Percentiles rank a stretch among this genome's conserved stretches.
Conservation (phyloP, 2,888 invertebrate genomes). For the Erynnis tages region DNA sequence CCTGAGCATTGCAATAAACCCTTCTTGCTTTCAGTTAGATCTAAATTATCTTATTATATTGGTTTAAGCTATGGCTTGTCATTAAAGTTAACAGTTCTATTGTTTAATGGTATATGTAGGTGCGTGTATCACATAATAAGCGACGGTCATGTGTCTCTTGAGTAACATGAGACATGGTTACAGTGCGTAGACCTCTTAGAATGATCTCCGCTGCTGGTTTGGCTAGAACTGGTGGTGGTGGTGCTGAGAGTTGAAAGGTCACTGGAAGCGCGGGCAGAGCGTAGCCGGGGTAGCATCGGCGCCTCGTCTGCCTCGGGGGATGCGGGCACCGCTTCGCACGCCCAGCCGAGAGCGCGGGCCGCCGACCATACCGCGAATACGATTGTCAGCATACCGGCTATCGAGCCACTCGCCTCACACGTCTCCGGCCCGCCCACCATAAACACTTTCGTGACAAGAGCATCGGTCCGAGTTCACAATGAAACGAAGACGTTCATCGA, state of each 20-base stretch:
- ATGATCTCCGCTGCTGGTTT: slow-evolving; percentile 68
- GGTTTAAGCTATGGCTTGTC: too few relatives aligned
- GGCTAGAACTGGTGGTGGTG: slow-evolving; percentile 75
- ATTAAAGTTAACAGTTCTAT: too few relatives aligned
- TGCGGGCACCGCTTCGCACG: slow-evolving; percentile 51
- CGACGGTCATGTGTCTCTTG: slow-evolving; percentile 20
- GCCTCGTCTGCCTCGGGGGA: slow-evolving; percentile 67
- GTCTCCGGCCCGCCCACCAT: slow-evolving; percentile 57
- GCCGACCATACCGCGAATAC: slow-evolving; percentile 84
- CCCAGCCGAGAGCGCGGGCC: slow-evolving; percentile 81
- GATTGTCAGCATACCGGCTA: slow-evolving; percentile 81
- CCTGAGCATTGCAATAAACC: too few relatives aligned
- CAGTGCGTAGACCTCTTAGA: slow-evolving; percentile 66
- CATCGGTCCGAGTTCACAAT: slow-evolving; percentile 58
- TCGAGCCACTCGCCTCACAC: slow-evolving; percentile 56
- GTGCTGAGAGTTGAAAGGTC: slow-evolving; percentile 76
- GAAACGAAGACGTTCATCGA: slow-evolving; percentile 35
- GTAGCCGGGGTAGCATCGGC: slow-evolving; percentile 69
- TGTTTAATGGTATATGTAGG: too few relatives aligned
- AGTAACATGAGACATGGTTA: slow-evolving; percentile 6
- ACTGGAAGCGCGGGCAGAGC: slow-evolving; percentile 75
- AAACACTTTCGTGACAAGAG: slow-evolving; percentile 49
- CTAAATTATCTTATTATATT: too few relatives aligned
- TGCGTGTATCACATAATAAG: neutral
- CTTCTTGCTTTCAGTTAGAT: too few relatives aligned